Conservation (phyloP, 2,888 invertebrate genomes). For the Aricia artaxerxes region DNA sequence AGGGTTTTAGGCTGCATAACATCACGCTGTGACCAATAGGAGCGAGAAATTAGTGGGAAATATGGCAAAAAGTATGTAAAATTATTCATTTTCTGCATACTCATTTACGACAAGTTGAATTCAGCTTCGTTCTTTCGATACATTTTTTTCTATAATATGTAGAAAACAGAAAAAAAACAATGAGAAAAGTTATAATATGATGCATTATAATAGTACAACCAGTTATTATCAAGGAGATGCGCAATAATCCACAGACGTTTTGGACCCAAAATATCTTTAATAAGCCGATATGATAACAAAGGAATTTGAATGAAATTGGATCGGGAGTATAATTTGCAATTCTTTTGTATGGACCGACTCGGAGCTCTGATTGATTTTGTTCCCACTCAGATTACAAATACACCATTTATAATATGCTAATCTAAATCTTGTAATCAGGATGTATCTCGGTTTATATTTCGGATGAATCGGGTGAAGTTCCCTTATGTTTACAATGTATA, state of each 20-base stretch:
- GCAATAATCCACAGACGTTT: not conserved
- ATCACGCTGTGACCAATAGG: too few species aligned
- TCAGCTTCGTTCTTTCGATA: too few species aligned
- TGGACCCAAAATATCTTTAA: not conserved
- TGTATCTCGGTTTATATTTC: not conserved
- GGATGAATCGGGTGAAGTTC: not conserved
- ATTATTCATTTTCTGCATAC: too few species aligned
- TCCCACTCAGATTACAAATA: slow-evolving; percentile 10
- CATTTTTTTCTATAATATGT: too few species aligned
- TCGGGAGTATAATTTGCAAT: slow-evolving; percentile 14
- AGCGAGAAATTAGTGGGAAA: too few species aligned
- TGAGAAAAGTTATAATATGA: too few species aligned
- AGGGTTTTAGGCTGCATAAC: too few species aligned
- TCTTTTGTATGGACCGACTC: slow-evolving; percentile 16
- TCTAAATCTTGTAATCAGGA: slow-evolving; percentile 16
- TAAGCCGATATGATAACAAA: slow-evolving; percentile 18
- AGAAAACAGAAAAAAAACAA: too few species aligned
- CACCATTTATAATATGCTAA: slow-evolving; percentile 24
- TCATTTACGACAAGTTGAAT: too few species aligned
- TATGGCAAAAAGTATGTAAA: too few species aligned
- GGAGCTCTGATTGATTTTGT: slow-evolving; percentile 13
- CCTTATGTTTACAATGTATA: not conserved
- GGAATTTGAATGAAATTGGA: not conserved
- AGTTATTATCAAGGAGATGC: not conserved
- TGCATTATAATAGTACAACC: not conserved